Conservation (phyloP, 2,888 invertebrate species). For the Apodemia hepburni region DNA sequence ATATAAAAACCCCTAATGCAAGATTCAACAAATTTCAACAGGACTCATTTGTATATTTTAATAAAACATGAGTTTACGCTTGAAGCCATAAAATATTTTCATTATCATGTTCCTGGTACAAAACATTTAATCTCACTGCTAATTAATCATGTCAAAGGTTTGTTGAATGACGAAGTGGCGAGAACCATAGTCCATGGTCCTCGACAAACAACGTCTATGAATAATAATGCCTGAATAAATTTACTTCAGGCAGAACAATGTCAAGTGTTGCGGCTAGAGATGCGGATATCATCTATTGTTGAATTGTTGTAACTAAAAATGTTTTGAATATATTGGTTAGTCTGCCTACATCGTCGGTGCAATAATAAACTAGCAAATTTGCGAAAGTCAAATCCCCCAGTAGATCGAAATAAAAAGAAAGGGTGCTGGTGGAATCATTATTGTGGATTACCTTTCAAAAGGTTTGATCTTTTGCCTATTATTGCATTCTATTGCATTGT, state of each 20-base stretch:
- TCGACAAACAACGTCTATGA: constrained; percentile 14
- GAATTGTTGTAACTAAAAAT: background rate
- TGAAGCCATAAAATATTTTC: background rate
- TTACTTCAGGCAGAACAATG: constrained; percentile 22
- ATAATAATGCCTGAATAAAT: constrained; percentile 19
- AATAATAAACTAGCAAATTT: no score
- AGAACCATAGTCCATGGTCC: constrained; percentile 5
- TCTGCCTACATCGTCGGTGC: no score
- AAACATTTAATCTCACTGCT: constrained; percentile 14
- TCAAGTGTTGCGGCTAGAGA: constrained; percentile 18
- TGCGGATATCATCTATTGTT: background rate
- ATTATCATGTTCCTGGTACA: constrained; percentile 10
- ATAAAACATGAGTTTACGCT: constrained; percentile 12
- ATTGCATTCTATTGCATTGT: no score
- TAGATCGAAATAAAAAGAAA: no score
- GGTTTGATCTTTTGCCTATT: no score
- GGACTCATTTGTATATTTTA: background rate
- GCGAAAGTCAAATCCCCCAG: no score
- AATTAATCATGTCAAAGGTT: constrained; percentile 15
- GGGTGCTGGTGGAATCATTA: no score
- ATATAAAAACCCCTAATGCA: no score
- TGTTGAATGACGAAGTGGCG: constrained; percentile 3
- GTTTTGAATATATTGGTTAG: no score
- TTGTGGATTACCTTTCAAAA: no score
- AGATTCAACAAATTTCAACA: background rate